Base-by-base conservation (phyloP, 2,888 invertebrate species). In the Phaedon cochleariae region DNA sequence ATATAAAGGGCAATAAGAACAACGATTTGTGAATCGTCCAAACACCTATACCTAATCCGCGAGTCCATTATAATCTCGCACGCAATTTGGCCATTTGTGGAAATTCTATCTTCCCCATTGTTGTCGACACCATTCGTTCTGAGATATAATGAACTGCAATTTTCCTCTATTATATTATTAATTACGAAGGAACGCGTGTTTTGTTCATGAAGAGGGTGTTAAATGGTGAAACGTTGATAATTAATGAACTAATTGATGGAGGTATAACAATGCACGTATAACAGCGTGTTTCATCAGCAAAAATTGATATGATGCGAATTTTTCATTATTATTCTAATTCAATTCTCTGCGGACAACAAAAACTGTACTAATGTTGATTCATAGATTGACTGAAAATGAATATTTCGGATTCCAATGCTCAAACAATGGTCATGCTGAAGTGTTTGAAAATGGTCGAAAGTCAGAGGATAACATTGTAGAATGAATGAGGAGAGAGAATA, bases 41-140 rank as follows among this genome's bases (percentile, higher is more conserved):
- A 67, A 65, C 67, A 67, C 67, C 65, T 63, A 65, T 65, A 67
- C 67, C 65, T 63, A 58, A 62, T 65, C 65, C 59, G 53, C 48
- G 52, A 52, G 62, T 62, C 69, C 65, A 69, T 74, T 70, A 73
- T 73, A 69, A n/a, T 65, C 65, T 59, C 53, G 61, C 76, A 76
- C 76, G 76, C 76, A 49, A 76, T 74, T 62, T 54, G 65, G 61
- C 71, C 74, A 74, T 76, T 76, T 67, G 59, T 45, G 45, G 59
- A 53, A 64, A 64, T 74, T 68, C 69, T 62, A 71, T 71, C 69
- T 65, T 67, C 57, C 63, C 67, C 67, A 69, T 74, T 73, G 72
- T 74, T 65, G 51, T 10, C 70, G 68, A 69, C 72, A 64, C 48
- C 69, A 65, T 65, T 68, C 60, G 69, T 72, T 72, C 59, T 62